These are phyloP conservation scores for Drosophila buzzatii DNA, from an alignment of 2,888 invertebrate species.

Conservation along the genomic window DNA sequence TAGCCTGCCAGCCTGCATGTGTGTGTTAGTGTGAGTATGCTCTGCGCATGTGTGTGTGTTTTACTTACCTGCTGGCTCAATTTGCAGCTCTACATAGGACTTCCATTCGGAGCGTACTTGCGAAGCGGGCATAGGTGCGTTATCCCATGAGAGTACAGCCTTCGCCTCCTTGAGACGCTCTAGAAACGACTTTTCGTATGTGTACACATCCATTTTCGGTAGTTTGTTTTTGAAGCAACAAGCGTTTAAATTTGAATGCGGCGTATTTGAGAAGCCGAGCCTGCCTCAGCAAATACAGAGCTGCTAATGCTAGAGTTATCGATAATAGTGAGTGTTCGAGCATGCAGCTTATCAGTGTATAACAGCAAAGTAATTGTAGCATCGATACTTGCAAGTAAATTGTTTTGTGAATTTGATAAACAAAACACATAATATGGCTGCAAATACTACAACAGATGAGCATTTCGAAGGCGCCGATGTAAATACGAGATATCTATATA, in stretches of 20 bases:
- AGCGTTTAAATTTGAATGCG: constrained; percentile 57
- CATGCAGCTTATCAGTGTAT: neutral
- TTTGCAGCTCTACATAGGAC: constrained; percentile 86
- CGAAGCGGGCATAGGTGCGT: constrained; percentile 85
- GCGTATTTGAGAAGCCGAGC: constrained; percentile 32
- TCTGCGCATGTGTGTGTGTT: constrained; percentile 22
- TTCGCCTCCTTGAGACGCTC: constrained; percentile 86
- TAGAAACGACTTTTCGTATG: constrained; percentile 87
- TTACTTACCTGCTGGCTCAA: constrained; percentile 86
- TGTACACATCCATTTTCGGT: constrained; percentile 86
- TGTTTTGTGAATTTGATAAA: constrained; percentile 21
- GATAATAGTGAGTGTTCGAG: constrained; percentile 15
- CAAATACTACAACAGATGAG: constrained; percentile 71
- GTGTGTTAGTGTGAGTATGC: neutral
- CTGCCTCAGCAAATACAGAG: constrained; percentile 14
- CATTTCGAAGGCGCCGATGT: constrained; percentile 82
- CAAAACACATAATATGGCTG: constrained; percentile 68
- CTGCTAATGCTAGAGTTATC: constrained; percentile 18
- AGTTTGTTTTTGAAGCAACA: constrained; percentile 8
- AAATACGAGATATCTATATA: constrained; percentile 16
- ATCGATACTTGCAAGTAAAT: constrained; percentile 5
- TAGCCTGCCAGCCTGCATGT: constrained; percentile 87
- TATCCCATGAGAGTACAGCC: constrained; percentile 86
- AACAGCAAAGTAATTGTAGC: neutral
- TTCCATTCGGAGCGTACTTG: constrained; percentile 87